A percentile compares a stretch with the other conserved stretches of the same genome.
Evolutionary conservation across 2,797 vertebrate species (phyloP).

Genomic region (Catamblyrhynchus diadema): DNA sequence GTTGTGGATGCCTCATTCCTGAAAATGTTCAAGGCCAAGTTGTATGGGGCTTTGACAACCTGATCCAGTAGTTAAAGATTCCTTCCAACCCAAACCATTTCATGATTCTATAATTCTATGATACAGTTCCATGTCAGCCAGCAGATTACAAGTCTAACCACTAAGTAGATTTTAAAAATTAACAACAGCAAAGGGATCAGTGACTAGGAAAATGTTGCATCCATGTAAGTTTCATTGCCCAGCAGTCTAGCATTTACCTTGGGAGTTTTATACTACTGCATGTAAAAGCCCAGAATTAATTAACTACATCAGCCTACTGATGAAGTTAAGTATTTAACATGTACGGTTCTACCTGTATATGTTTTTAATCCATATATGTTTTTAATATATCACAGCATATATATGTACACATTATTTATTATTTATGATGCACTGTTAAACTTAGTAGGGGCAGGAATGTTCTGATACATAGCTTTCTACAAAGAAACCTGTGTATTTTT

Average conservation of each 20-base stretch:
- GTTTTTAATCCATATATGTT: background rate
- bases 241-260: background rate
- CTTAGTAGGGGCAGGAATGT: fast-evolving
- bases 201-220: background rate
- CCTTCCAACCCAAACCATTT: background rate
- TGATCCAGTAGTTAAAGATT: background rate
- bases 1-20: background rate
- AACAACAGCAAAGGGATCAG: background rate
- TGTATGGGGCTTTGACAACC: background rate
- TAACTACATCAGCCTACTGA: background rate
- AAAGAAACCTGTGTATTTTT: background rate
- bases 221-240: background rate
- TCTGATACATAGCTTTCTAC: background rate
- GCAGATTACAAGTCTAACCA: background rate
- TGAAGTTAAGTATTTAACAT: background rate
- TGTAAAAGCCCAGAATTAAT: background rate
- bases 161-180: background rate
- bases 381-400: background rate
- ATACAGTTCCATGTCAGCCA: background rate
- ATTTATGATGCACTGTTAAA: background rate
- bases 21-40: background rate
- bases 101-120: background rate
- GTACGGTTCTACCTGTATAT: background rate
- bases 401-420: background rate
- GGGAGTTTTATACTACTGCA: background rate